Conservation (phyloP, 2,113 vertebrate species). For the Ellobius talpinus region DNA sequence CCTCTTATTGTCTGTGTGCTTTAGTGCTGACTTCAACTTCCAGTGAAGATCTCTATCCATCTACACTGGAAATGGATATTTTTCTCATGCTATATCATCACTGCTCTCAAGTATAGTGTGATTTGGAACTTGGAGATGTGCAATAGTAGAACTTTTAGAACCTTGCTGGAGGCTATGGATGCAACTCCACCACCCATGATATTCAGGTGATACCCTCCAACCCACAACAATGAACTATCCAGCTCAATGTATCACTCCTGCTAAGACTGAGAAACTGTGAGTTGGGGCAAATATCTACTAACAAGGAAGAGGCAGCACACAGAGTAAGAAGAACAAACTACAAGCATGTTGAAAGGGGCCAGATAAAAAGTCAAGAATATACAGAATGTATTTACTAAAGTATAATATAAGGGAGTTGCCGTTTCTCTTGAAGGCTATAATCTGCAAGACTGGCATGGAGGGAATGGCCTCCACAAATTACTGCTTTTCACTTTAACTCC, state of each 20-base stretch:
- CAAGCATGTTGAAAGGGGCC: not conserved
- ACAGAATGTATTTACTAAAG: conserved; percentile 31
- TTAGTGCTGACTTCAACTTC: not conserved
- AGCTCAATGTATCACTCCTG: not conserved
- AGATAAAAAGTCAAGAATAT: conserved; percentile 16
- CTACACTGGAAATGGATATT: not conserved
- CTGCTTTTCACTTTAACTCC: conserved; percentile 51
- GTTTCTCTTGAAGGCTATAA: conserved; percentile 24
- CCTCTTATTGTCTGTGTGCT: not conserved
- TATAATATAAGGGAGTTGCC: not conserved
- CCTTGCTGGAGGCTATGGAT: not conserved
- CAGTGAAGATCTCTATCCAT: not conserved
- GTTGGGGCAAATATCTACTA: not conserved
- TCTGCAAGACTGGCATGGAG: conserved; percentile 23
- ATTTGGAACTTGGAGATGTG: not conserved
- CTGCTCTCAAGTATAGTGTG: not conserved
- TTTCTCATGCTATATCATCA: not conserved
- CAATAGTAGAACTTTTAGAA: not conserved
- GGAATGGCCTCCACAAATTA: conserved; percentile 62
- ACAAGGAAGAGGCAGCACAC: not conserved
- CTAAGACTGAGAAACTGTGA: not conserved
- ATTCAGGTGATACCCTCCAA: not conserved
- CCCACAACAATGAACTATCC: not conserved
- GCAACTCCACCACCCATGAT: not conserved
- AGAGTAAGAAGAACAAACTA: not conserved